Percentiles rank a stretch among this genome's conserved stretches.
Conservation (phyloP, 1,140 invertebrate genomes). For the Drosophila virilis region DNA sequence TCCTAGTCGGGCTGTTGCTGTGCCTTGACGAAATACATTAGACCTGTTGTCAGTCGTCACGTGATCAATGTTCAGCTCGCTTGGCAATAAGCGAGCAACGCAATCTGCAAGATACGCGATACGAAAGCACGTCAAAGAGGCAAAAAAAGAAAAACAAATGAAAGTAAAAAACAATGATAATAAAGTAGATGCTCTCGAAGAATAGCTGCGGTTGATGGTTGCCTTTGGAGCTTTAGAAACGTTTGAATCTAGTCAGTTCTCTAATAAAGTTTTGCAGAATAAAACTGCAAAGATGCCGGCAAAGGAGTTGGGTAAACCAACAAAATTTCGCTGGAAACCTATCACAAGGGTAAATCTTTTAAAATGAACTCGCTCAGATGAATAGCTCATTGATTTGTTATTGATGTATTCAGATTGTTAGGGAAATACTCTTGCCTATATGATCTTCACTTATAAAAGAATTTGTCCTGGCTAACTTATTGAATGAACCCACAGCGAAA, state of each 20-base stretch:
- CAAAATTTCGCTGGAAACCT: slow-evolving; percentile 6
- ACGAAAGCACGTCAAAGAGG: slow-evolving; percentile 8
- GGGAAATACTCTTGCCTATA: no score
- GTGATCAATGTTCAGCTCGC: slow-evolving; percentile 25
- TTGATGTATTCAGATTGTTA: no score
- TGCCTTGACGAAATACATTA: background rate
- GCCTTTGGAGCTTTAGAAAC: slow-evolving; percentile 39
- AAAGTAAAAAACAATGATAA: background rate
- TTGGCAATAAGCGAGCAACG: slow-evolving; percentile 39
- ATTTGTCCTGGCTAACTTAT: no score
- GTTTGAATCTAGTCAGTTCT: background rate
- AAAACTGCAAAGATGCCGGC: background rate
- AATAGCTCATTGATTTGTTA: no score
- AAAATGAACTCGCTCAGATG: background rate
- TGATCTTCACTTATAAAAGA: no score
- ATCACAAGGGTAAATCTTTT: background rate
- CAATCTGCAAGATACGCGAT: background rate
- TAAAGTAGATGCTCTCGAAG: slow-evolving; percentile 24
- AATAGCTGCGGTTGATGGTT: slow-evolving; percentile 45
- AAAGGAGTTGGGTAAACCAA: background rate
- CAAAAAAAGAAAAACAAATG: background rate
- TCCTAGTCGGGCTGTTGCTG: background rate
- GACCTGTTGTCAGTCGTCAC: slow-evolving; percentile 5
- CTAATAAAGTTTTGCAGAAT: slow-evolving; percentile 24
- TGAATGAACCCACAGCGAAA: no score